Evolutionary conservation across 2,113 vertebrate species (phyloP).

Genomic region (Albula glossodonta): DNA sequence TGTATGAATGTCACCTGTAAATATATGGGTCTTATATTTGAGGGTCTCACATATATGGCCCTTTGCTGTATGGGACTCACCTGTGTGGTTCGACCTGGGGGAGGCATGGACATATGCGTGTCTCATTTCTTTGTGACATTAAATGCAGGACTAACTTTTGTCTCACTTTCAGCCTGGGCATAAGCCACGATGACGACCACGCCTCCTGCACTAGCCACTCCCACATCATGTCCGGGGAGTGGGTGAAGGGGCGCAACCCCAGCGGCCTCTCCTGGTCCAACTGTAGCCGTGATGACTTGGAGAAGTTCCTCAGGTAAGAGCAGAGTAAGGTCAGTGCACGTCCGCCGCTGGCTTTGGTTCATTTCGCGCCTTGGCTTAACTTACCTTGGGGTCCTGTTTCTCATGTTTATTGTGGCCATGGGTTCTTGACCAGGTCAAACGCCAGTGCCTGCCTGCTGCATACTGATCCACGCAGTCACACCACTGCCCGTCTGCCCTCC

Average conservation of each 20-base stretch:
- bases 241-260: slow-evolving; percentile 95
- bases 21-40: too few species aligned
- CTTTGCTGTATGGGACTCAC: too few species aligned
- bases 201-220: slow-evolving; percentile 83
- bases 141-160: slow-evolving; percentile 11
- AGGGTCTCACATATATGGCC: too few species aligned
- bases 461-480: slow-evolving; percentile 83
- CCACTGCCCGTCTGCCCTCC: slow-evolving; percentile 78
- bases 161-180: slow-evolving; percentile 81
- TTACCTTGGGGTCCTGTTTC: too few species aligned
- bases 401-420: background rate
- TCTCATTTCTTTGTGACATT: background rate
- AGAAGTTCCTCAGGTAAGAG: slow-evolving; percentile 91
- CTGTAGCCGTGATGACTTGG: slow-evolving; percentile 90
- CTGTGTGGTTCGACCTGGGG: background rate
- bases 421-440: slow-evolving; percentile 78
- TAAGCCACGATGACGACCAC: slow-evolving; percentile 95
- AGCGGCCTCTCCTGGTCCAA: slow-evolving; percentile 96
- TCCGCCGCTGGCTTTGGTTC: background rate
- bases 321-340: background rate
- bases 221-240: slow-evolving; percentile 98
- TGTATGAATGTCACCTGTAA: too few species aligned
- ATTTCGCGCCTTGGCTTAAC: background rate
- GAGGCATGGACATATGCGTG: background rate
- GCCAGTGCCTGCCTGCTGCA: slow-evolving; percentile 84